Evolutionary conservation across 2,113 vertebrate species (phyloP).

Genomic region (Penelope pileata): DNA sequence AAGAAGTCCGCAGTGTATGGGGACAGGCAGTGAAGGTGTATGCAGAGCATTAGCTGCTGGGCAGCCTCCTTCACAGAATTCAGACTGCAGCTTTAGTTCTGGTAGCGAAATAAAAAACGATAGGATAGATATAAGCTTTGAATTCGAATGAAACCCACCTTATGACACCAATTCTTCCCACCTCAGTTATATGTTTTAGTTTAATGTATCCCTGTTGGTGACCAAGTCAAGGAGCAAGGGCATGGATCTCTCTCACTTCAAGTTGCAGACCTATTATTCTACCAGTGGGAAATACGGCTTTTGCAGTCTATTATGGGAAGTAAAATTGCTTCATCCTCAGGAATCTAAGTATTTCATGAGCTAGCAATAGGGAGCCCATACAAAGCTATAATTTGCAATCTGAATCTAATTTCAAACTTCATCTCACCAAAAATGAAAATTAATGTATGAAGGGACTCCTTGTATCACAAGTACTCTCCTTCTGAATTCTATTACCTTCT

Average conservation of each 20-base stretch:
- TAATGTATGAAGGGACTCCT: slow-evolving; percentile 71
- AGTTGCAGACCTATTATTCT: slow-evolving; percentile 64
- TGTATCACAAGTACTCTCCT: slow-evolving; percentile 44
- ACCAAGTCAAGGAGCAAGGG: slow-evolving; percentile 73
- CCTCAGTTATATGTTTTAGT: slow-evolving; percentile 8
- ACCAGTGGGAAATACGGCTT: slow-evolving; percentile 75
- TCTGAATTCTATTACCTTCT: slow-evolving; percentile 56
- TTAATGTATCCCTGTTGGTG: slow-evolving; percentile 54
- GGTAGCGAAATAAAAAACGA: not conserved
- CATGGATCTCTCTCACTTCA: slow-evolving; percentile 24
- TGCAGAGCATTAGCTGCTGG: not conserved
- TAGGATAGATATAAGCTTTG: not conserved
- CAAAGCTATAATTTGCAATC: slow-evolving; percentile 81
- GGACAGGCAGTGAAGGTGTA: not conserved
- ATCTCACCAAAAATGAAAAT: slow-evolving; percentile 78
- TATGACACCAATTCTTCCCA: not conserved
- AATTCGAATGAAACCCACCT: slow-evolving; percentile 6
- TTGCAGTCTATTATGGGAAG: slow-evolving; percentile 71
- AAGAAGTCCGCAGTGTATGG: not conserved
- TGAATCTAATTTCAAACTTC: slow-evolving; percentile 80
- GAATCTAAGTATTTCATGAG: slow-evolving; percentile 73
- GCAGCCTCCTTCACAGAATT: slow-evolving; percentile 18
- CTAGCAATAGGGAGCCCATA: slow-evolving; percentile 70
- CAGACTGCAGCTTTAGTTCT: not conserved
- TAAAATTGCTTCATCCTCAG: slow-evolving; percentile 78